Evolutionary conservation across 2,888 invertebrate genomes (phyloP).

Genomic region (Philaethria dido): DNA sequence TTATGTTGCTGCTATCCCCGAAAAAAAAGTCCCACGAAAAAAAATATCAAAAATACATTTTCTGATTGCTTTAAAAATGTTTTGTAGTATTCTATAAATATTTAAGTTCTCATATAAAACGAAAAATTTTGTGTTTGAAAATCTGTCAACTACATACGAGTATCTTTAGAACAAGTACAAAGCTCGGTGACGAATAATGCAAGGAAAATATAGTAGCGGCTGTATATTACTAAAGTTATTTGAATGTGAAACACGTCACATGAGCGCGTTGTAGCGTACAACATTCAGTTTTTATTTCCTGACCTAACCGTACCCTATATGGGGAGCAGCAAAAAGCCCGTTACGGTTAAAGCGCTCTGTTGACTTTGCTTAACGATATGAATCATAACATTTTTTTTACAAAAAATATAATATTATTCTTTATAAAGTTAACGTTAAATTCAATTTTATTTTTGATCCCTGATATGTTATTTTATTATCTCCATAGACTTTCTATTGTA

Average conservation of each 20-base stretch:
- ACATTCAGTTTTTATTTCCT: constrained; percentile 39
- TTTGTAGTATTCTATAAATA: background rate
- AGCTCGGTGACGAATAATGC: constrained; percentile 29
- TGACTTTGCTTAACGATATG: constrained; percentile 14
- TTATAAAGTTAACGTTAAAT: background rate
- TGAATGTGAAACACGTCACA: constrained; percentile 40
- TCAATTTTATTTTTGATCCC: background rate
- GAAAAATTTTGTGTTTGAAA: background rate
- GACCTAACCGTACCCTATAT: constrained; percentile 21
- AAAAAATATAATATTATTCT: background rate
- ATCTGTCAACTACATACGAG: background rate
- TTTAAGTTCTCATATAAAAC: background rate
- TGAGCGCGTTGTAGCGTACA: constrained; percentile 33
- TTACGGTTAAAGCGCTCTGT: constrained; percentile 18
- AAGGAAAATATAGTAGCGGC: constrained; percentile 27
- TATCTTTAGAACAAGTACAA: constrained; percentile 26
- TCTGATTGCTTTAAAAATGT: no score
- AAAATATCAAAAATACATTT: no score
- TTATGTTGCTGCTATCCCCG: no score
- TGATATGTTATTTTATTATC: background rate
- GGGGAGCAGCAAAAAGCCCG: constrained; percentile 16
- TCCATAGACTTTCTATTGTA: background rate
- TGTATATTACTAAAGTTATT: constrained; percentile 36
- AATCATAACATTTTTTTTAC: constrained; percentile 7
- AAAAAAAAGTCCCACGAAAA: no score